Evolutionary conservation across 1,140 invertebrate genomes (phyloP), one percentile per base, ranked within the genome.

Genomic region (Brachionus paranguensis): DNA sequence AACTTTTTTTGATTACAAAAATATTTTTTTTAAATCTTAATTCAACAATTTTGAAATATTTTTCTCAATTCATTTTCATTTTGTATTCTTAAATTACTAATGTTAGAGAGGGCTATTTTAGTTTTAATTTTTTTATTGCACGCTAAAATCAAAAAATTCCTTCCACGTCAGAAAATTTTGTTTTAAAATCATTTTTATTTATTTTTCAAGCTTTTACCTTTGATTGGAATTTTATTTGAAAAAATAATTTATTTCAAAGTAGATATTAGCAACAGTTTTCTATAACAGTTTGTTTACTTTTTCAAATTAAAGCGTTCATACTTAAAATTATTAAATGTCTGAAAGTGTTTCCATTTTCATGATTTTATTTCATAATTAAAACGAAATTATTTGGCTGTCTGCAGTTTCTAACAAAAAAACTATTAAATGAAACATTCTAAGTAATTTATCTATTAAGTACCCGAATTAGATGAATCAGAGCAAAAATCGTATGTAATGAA

Each of bases 401-500:
- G 14, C 47, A 53, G 47, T n/a, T 14, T 53, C 17, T 53, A 53
- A 53, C n/a, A 53, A 27, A 10, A 8, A 20, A 60, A 20, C n/a
- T 10, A 20, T 60, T 10, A 3, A 47, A 14, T 0, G 45, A 47
- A 47, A 47, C 7, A 60, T 20, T 60, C 20, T 53, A 14, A 53
- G 14, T 53, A 53, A 53, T n/a, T 74, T 74, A 37, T 74, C 41
- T 76, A 45, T 76, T 47, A 76, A 76, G 72, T 76, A 76, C 72
- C 43, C 14, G 72, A 76, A 76, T 27, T 76, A 50, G 72, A 76
- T 37, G 72, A 76, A 50, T 76, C 72, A 43, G 41, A 45, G 43
- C 8, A 6, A 27, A 47, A 8, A 7, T 20, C 45, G 41, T 47
- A 76, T 50, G 72, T 29, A 29, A 24, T 76, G 24, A 76, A 76